A percentile compares a stretch with the other conserved stretches of the same genome.
Evolutionary conservation across 92 coral and sea anemone species (phyloP).

Genomic region (Epizoanthus scotinus): DNA sequence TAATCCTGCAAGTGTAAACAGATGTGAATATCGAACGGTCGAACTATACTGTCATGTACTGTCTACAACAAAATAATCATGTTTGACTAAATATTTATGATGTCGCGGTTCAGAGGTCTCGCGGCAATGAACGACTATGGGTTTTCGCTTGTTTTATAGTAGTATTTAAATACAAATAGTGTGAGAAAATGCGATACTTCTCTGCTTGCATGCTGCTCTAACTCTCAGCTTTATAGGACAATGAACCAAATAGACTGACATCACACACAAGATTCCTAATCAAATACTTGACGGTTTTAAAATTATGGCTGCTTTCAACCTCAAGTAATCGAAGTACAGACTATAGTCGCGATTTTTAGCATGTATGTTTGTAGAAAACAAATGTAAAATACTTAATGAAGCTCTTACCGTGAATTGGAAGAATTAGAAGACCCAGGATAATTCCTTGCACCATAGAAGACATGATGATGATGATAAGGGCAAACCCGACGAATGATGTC

Average conservation of each 20-base stretch:
- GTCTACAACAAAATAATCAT: too few species aligned
- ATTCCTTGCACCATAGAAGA: not conserved
- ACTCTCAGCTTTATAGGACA: not conserved
- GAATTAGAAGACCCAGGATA: not conserved
- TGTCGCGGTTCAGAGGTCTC: too few species aligned
- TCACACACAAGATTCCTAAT: not conserved
- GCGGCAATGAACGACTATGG: too few species aligned
- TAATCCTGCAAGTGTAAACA: slow-evolving; percentile 32
- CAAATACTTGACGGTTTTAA: not conserved
- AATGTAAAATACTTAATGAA: not conserved
- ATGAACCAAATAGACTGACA: not conserved
- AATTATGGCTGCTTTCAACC: not conserved
- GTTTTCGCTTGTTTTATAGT: too few species aligned
- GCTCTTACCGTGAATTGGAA: not conserved
- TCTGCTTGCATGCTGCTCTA: not conserved
- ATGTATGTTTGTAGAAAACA: not conserved
- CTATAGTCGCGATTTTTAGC: not conserved
- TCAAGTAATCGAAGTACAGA: not conserved
- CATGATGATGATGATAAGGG: not conserved
- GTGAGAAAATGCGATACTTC: too few species aligned
- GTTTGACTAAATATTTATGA: too few species aligned
- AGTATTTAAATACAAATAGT: too few species aligned
- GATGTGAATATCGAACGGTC: not conserved
- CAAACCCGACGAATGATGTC: not conserved
- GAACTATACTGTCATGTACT: too few species aligned